These are phyloP conservation scores for Halocynthia aurantium DNA, from an alignment of 23 tunicate genomes.

Conservation along the genomic window DNA sequence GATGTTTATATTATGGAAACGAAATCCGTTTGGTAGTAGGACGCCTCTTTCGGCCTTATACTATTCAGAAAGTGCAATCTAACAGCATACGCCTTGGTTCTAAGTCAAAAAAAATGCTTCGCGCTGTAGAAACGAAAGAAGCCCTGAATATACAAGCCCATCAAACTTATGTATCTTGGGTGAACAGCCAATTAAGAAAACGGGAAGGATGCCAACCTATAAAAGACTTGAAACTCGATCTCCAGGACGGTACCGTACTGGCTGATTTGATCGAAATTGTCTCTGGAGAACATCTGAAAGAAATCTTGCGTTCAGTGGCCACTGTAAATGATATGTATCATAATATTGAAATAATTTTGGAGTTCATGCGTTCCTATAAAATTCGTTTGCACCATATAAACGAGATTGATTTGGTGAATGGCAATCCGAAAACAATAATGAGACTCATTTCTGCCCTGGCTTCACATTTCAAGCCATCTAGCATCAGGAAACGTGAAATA, in stretches of 20 bases:
- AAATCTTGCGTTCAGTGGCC: neutral
- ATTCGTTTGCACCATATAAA: conserved; percentile 19
- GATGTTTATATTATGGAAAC: too few species aligned
- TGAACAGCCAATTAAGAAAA: conserved; percentile 78
- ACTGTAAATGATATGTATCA: conserved; percentile 7
- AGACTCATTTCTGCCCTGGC: conserved; percentile 74
- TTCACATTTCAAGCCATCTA: conserved; percentile 90
- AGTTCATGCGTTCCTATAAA: neutral
- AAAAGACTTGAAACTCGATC: conserved; percentile 43
- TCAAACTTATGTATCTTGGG: conserved; percentile 78
- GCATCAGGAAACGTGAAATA: conserved; percentile 23
- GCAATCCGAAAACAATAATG: conserved; percentile 69
- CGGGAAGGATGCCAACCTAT: conserved; percentile 22
- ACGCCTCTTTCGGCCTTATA: too few species aligned
- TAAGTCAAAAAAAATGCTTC: too few species aligned
- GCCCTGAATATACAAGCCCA: too few species aligned
- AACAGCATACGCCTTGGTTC: too few species aligned
- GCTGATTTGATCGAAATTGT: conserved; percentile 66
- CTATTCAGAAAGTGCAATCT: too few species aligned
- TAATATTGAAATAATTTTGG: conserved; percentile 3
- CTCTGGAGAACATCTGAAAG: conserved; percentile 19
- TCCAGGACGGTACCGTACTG: conserved; percentile 46
- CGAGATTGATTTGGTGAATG: conserved; percentile 35
- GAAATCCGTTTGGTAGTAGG: too few species aligned
- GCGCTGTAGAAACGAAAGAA: too few species aligned